A percentile compares a stretch with the other conserved stretches of the same genome.
Conservation (phyloP, 2,888 invertebrate genomes). For the Aquatica leii region DNA sequence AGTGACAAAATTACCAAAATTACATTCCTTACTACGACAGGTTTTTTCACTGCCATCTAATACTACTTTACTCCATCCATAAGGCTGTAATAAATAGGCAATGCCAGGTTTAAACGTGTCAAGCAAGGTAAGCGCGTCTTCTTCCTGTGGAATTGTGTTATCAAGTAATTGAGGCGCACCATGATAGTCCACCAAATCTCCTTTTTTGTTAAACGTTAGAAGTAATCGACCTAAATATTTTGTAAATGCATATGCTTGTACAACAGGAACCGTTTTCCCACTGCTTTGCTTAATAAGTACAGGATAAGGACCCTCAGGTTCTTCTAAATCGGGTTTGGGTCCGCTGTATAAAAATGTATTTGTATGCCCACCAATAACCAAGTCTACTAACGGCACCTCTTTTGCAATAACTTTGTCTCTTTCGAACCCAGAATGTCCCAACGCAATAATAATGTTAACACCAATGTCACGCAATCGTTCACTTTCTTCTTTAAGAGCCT, state of each 20-base stretch:
- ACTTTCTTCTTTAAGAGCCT: slow-evolving; percentile 72
- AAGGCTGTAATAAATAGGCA: slow-evolving; percentile 37
- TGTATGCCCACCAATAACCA: slow-evolving; percentile 91
- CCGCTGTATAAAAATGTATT: slow-evolving; percentile 90
- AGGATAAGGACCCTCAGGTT: slow-evolving; percentile 80
- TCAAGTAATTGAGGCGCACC: slow-evolving; percentile 84
- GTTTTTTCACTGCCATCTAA: slow-evolving; percentile 69
- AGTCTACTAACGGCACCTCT: slow-evolving; percentile 79
- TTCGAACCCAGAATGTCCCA: slow-evolving; percentile 87
- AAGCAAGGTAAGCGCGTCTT: slow-evolving; percentile 69
- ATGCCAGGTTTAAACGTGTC: slow-evolving; percentile 68
- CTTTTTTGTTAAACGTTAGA: slow-evolving; percentile 73
- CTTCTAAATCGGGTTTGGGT: slow-evolving; percentile 72
- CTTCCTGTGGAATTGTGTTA: slow-evolving; percentile 70
- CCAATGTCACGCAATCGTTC: slow-evolving; percentile 68
- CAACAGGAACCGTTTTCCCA: slow-evolving; percentile 79
- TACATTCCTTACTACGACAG: slow-evolving; percentile 81
- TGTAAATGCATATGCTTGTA: slow-evolving; percentile 90
- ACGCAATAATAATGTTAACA: slow-evolving; percentile 83
- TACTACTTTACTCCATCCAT: slow-evolving; percentile 65
- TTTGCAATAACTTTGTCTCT: slow-evolving; percentile 80
- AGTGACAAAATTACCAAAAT: slow-evolving; percentile 82
- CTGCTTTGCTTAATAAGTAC: slow-evolving; percentile 71
- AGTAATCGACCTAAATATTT: slow-evolving; percentile 87
- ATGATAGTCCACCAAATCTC: slow-evolving; percentile 70